phyloP scores from a whole-genome alignment of 2,888 invertebrate species.

The Sycophila texana region DNA sequence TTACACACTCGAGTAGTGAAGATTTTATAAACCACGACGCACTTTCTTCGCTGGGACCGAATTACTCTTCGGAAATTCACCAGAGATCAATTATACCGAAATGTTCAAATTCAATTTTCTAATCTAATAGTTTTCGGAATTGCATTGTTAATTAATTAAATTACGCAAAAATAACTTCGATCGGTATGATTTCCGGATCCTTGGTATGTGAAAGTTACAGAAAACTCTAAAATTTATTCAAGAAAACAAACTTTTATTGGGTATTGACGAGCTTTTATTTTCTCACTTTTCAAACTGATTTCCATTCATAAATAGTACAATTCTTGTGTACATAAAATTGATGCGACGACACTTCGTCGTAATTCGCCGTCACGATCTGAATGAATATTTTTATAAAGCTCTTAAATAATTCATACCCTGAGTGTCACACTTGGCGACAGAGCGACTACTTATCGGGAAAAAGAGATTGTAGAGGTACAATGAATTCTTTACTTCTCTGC shows the following conservation, averaged over 20 bases:
- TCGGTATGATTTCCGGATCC: no score
- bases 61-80: no score
- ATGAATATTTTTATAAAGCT: slow-evolving; percentile 54
- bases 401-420: slow-evolving; percentile 54
- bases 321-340: slow-evolving; percentile 6
- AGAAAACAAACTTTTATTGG: not conserved
- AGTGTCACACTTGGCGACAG: slow-evolving; percentile 15
- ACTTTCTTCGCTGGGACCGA: no score
- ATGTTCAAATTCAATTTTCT: no score
- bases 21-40: no score
- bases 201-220: no score
- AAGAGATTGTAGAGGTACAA: not conserved
- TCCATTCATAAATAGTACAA: slow-evolving; percentile 9
- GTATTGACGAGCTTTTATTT: no score
- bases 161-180: no score
- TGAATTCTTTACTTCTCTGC: not conserved
- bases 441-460: not conserved
- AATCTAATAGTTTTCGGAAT: no score
- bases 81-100: no score
- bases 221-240: not conserved
- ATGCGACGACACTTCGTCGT: not conserved
- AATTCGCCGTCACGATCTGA: slow-evolving; percentile 38
- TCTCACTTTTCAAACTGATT: not conserved
- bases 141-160: no score
- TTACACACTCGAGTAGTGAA: slow-evolving; percentile 5